A percentile compares a stretch with the other conserved stretches of the same genome.
Evolutionary conservation across 1,140 invertebrate species (phyloP).

Genomic region (Magallana gigas): DNA sequence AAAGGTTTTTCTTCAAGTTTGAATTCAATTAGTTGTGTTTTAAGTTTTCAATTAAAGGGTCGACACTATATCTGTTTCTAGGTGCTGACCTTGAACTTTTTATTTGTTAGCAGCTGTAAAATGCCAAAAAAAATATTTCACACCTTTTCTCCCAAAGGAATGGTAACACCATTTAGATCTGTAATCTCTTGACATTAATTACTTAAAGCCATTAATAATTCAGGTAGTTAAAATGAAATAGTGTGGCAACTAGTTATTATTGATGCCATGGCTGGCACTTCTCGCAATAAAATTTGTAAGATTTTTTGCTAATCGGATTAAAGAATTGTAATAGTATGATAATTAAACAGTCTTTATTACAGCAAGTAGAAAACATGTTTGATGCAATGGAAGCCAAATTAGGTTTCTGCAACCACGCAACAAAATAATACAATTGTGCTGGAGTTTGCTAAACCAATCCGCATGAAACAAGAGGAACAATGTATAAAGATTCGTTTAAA

Average conservation of each 20-base stretch:
- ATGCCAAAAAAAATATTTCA: neutral
- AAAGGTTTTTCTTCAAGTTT: no score
- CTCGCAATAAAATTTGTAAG: slow-evolving; percentile 26
- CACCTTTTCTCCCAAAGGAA: slow-evolving; percentile 32
- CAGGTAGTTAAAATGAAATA: slow-evolving; percentile 23
- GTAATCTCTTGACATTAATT: slow-evolving; percentile 36
- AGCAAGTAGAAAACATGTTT: neutral
- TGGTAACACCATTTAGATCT: slow-evolving; percentile 16
- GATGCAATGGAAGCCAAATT: neutral
- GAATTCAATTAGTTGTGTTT: no score
- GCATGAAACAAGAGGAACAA: neutral
- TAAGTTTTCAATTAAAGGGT: no score
- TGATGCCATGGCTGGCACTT: slow-evolving; percentile 9
- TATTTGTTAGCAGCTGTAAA: slow-evolving; percentile 14
- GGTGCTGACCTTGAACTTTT: slow-evolving; percentile 3
- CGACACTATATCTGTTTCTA: neutral
- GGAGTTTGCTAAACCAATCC: neutral
- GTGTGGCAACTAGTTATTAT: neutral
- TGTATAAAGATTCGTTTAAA: no score
- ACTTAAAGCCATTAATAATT: slow-evolving; percentile 35
- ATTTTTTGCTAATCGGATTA: slow-evolving; percentile 7
- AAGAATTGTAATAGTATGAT: neutral
- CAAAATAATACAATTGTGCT: neutral
- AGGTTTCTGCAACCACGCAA: neutral
- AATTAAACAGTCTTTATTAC: neutral